Conservation (phyloP, 2,888 invertebrate genomes). For the Oeneis ivallda region DNA sequence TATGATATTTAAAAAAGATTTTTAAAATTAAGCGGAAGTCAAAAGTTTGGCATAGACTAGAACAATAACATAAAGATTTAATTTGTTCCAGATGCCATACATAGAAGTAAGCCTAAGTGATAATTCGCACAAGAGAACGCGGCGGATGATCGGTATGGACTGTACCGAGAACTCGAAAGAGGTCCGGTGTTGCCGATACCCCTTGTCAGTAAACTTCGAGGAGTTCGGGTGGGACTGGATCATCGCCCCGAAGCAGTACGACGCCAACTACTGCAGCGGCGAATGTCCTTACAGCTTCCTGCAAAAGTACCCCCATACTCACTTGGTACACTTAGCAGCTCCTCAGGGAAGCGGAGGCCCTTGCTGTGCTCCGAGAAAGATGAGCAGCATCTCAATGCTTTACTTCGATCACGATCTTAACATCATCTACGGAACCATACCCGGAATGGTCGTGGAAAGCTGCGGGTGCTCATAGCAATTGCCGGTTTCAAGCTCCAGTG, state of each 20-base stretch:
- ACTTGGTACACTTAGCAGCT: slow-evolving; percentile 90
- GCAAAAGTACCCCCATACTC: slow-evolving; percentile 93
- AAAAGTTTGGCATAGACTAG: background rate
- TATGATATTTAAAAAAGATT: too few species aligned
- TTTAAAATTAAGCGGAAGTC: too few species aligned
- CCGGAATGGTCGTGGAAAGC: slow-evolving; percentile 96
- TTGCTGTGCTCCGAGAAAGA: slow-evolving; percentile 95
- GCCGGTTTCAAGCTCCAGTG: slow-evolving; percentile 29
- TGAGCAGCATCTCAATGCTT: slow-evolving; percentile 94
- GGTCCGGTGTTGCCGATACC: slow-evolving; percentile 95
- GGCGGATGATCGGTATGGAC: slow-evolving; percentile 90
- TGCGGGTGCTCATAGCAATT: slow-evolving; percentile 92
- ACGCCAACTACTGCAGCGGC: slow-evolving; percentile 97
- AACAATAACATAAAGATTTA: slow-evolving; percentile 6
- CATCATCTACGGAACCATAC: slow-evolving; percentile 92
- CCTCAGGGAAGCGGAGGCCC: slow-evolving; percentile 90
- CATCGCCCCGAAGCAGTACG: slow-evolving; percentile 96
- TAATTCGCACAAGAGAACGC: slow-evolving; percentile 83
- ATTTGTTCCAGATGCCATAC: slow-evolving; percentile 73
- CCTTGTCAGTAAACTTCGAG: slow-evolving; percentile 95
- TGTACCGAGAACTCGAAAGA: slow-evolving; percentile 92
- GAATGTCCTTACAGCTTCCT: slow-evolving; percentile 95
- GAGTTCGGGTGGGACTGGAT: slow-evolving; percentile 99
- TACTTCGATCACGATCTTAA: slow-evolving; percentile 95
- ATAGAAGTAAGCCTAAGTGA: slow-evolving; percentile 77